Evolutionary conservation across 2,797 vertebrate species (phyloP).

Genomic region (Enteromius fasciolatus): DNA sequence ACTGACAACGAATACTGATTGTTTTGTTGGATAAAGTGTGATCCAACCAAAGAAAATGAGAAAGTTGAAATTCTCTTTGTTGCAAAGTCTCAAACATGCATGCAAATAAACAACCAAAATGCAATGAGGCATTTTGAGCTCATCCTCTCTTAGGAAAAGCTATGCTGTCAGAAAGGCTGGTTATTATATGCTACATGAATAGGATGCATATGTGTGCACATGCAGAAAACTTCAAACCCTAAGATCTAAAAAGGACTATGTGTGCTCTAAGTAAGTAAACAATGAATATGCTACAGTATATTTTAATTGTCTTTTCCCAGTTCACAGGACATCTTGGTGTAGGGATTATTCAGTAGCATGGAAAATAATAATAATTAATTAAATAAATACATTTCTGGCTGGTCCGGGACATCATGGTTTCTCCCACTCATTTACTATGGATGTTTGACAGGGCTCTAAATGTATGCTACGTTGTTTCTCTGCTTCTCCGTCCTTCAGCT

Average conservation of each 20-base stretch:
- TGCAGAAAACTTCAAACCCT: not conserved
- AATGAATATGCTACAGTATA: not conserved
- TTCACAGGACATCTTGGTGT: too few relatives aligned
- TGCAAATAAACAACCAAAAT: not conserved
- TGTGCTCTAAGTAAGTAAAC: not conserved
- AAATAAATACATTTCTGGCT: not conserved
- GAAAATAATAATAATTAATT: not conserved
- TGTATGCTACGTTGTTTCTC: not conserved
- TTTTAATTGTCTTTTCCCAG: not conserved
- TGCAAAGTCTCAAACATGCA: not conserved
- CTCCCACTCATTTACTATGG: not conserved
- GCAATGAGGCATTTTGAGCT: not conserved
- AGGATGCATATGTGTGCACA: not conserved
- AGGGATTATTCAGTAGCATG: too few relatives aligned
- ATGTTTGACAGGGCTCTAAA: not conserved
- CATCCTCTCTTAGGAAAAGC: not conserved
- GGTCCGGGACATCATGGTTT: too few relatives aligned
- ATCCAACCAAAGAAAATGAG: constrained; percentile 4
- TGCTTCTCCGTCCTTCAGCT: not conserved
- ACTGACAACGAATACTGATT: constrained; percentile 26
- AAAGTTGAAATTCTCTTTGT: not conserved
- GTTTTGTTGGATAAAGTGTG: constrained; percentile 26
- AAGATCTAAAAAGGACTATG: not conserved
- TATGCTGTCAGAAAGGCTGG: not conserved
- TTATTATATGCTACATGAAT: not conserved